Evolutionary conservation across 1,140 invertebrate genomes (phyloP), one percentile per base, ranked within the genome.

Genomic region (Drosophila mojavensis): DNA sequence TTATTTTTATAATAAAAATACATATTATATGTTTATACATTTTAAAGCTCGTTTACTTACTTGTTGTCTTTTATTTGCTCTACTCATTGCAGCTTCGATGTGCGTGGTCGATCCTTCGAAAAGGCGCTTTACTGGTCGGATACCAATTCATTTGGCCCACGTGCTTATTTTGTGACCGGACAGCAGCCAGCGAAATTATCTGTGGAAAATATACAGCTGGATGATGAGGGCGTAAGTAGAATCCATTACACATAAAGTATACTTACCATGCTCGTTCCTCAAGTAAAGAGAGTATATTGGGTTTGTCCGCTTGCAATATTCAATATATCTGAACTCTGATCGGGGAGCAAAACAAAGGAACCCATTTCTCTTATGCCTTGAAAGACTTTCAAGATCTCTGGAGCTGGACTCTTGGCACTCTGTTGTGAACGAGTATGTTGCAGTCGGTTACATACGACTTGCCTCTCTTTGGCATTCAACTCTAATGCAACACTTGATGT

Each of bases 41-140:
- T 39, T 11, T 13, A 61, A 62, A 41, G 28, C 47, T 50, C 5
- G 7, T n/a, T 51, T 50, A 30, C 53, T 58, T 10, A 54, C 51
- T 17, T 30, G n/a, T 36, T 26, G 47, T 43, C 36, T 33, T 64
- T n/a, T n/a, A n/a, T 33, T 69, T 68, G 15, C 17, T 30, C 15
- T 43, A 39, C 4, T 17, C 53, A 9, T 51, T 94, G 1, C 93
- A 97, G 96, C 92, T 97, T 96, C 90, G 96, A 97, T 91, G 96
- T 97, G 5, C 93, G 96, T 55, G 96, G 96, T 1, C 92, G 96
- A 66, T 93, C 96, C 1, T 96, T 97, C 90, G 95, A 95, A 88
- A 95, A 96, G 89, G 96, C 96, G 1, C 92, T 96, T 0, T 95
- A 96, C 76, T 96, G 95, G 96, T 97, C 96, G 17, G 96, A 97